Evolutionary conservation across 2,113 vertebrate genomes (phyloP), one percentile per base, ranked within the genome.

Genomic region (Oriolus oriolus): DNA sequence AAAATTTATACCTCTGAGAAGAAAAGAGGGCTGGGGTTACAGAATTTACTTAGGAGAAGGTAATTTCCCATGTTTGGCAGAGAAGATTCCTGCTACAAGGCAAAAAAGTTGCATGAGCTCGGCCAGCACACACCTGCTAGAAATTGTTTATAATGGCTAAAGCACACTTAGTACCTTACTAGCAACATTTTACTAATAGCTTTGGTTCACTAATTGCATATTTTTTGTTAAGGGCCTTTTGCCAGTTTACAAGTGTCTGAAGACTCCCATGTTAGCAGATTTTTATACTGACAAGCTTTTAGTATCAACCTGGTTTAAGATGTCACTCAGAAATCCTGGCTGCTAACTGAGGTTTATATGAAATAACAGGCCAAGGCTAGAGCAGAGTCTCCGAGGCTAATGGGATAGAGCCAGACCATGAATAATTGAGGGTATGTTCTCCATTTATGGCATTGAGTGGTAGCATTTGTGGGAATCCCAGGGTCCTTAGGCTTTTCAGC

Each of bases 341-440:
- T 94, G 81, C 68, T 59, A 63, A 44, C 16, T 44, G 53, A 65
- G 23, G 59, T 57, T 85, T 76, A 11, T 52, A 12, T 11, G 35
- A 17, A 89, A 74, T 21, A 68, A 60, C 94, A 90, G 77, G 60
- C 49, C 88, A 84, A 14, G 39, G 47, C 59, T 63, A 41, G 53
- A 89, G 82, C 64, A 87, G 54, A 71, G 37, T 65, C 66, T 94
- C 77, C 31, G 76, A 59, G 42, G 61, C 89, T 89, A 68, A 89
- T 60, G 63, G 75, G 84, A 44, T 41, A 79, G 63, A 93, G 71
- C 71, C 93, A 87, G 65, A 52, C 42, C 90, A 81, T 90, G 85
- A 87, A 92, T 89, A 92, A 95, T 69, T 90, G 79, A 97, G 71
- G 23, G 7, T 31, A 87, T 69, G n/a, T 30, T 97, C 77, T 94